Conservation (phyloP, 2,888 invertebrate species). For the Zygaena filipendulae region DNA sequence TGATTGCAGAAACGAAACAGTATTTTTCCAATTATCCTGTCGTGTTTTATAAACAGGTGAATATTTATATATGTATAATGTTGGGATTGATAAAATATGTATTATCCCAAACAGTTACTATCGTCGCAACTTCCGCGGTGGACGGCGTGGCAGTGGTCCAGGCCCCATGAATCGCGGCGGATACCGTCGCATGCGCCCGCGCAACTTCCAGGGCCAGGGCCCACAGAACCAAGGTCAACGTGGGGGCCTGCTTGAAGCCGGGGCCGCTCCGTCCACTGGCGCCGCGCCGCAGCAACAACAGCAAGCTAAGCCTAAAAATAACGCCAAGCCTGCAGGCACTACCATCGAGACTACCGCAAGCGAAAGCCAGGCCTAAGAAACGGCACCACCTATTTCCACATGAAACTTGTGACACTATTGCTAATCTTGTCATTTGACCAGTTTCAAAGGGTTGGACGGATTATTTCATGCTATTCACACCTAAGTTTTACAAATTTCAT, state of each 20-base stretch:
- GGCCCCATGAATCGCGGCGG: conserved; percentile 53
- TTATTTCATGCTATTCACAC: no score
- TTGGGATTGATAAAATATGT: no score
- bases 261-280: conserved; percentile 20
- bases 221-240: conserved; percentile 28
- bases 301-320: conserved; percentile 40
- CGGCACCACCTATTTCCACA: no score
- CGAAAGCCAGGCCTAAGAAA: conserved; percentile 60
- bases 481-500: no score
- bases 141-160: conserved; percentile 62
- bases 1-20: no score
- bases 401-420: no score
- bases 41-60: no score
- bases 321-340: conserved; percentile 40
- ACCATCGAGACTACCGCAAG: conserved; percentile 57
- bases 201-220: conserved; percentile 37
- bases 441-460: no score
- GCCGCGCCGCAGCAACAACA: conserved; percentile 30
- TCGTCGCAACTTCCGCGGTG: conserved; percentile 80
- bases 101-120: no score
- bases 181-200: conserved; percentile 48
- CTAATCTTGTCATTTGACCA: no score
- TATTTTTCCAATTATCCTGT: no score
- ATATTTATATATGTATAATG: conserved; percentile 5
- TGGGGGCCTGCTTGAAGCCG: conserved; percentile 26